Percentiles rank a stretch among this genome's conserved stretches.
These are phyloP conservation scores for Syncerus caffer DNA, from an alignment of 2,797 vertebrate genomes.

Conservation along the genomic window DNA sequence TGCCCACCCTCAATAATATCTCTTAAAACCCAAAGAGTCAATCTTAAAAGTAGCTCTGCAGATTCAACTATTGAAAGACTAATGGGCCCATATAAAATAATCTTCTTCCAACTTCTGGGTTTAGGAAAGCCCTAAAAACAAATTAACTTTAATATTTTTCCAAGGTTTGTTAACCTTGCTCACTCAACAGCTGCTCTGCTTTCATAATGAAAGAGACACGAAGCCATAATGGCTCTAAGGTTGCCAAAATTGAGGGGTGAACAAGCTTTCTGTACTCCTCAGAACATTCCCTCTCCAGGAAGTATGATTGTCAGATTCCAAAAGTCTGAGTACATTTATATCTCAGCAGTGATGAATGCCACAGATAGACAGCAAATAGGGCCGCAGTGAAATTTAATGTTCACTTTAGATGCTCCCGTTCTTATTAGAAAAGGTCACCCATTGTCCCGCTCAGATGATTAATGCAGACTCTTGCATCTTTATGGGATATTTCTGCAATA, in stretches of 20 bases:
- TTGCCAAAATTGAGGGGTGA: conserved; percentile 68
- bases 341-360: conserved; percentile 76
- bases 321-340: conserved; percentile 66
- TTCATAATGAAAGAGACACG: conserved; percentile 75
- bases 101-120: conserved; percentile 69
- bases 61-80: conserved; percentile 64
- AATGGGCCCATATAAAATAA: conserved; percentile 57
- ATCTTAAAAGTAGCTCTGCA: conserved; percentile 65
- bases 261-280: conserved; percentile 54
- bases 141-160: conserved; percentile 72
- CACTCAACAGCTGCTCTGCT: conserved; percentile 76
- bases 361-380: conserved; percentile 74
- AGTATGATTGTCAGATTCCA: conserved; percentile 75
- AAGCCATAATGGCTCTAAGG: conserved; percentile 56
- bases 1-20: conserved; percentile 53
- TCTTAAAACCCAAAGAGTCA: conserved; percentile 63
- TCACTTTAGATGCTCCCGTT: conserved; percentile 77
- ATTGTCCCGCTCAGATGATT: conserved; percentile 79
- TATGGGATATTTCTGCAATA: conserved; percentile 77
- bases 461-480: conserved; percentile 77
- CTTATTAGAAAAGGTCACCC: conserved; percentile 83
- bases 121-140: conserved; percentile 72
- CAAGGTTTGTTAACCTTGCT: conserved; percentile 81
- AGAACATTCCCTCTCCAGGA: conserved; percentile 65
- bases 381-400: conserved; percentile 75